A percentile compares a stretch with the other conserved stretches of the same genome.
These are phyloP conservation scores for Seira sanloemensis DNA, from an alignment of 2,888 invertebrate species.

Conservation along the genomic window DNA sequence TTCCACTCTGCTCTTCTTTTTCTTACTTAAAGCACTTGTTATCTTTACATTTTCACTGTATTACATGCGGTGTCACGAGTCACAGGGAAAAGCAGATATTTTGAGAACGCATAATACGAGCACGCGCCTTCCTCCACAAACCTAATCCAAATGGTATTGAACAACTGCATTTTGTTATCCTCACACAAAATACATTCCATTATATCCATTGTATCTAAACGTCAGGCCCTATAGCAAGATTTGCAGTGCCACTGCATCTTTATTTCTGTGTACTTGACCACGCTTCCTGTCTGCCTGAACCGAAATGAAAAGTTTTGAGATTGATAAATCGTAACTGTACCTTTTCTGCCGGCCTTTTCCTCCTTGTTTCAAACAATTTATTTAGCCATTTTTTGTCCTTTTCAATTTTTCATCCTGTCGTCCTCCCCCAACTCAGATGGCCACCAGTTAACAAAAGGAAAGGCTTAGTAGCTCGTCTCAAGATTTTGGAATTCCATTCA, in stretches of 20 bases:
- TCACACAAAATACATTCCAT: too few relatives aligned
- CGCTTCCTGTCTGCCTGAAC: neutral
- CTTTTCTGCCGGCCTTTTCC: neutral
- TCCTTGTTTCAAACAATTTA: constrained; percentile 18
- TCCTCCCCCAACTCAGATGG: neutral
- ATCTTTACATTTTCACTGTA: constrained; percentile 13
- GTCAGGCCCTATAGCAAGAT: too few relatives aligned
- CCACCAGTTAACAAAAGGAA: constrained; percentile 1
- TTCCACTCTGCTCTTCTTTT: constrained; percentile 11
- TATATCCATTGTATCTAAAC: too few relatives aligned
- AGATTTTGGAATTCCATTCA: constrained; percentile 44
- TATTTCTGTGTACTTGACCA: constrained; percentile 4
- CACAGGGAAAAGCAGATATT: too few relatives aligned
- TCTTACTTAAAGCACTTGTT: constrained; percentile 36
- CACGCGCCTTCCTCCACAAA: constrained; percentile 10
- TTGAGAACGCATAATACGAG: too few relatives aligned
- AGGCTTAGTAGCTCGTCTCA: neutral
- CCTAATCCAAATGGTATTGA: too few relatives aligned
- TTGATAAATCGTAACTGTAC: neutral
- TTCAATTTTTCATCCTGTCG: constrained; percentile 9
- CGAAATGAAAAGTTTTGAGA: neutral
- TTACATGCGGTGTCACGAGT: constrained; percentile 42
- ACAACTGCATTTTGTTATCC: too few relatives aligned
- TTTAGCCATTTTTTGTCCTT: constrained; percentile 10
- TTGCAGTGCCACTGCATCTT: neutral